Conservation (phyloP, 2,113 vertebrate species). For the Scalopus aquaticus region DNA sequence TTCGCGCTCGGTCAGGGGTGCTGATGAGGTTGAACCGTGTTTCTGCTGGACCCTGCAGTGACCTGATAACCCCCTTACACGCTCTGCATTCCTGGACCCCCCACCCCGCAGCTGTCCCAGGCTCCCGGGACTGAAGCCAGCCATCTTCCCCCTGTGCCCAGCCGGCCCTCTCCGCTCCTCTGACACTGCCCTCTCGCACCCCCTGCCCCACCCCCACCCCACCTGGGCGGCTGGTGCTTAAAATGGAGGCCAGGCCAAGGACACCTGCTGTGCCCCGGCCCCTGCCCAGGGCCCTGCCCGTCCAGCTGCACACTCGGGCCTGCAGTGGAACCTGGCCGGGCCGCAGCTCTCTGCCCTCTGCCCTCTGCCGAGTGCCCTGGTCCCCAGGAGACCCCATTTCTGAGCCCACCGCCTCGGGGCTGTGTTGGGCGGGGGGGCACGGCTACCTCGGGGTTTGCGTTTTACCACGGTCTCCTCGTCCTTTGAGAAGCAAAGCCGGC, state of each 20-base stretch:
- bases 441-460: conserved; percentile 69
- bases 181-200: neutral
- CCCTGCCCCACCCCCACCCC: neutral
- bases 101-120: neutral
- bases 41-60: neutral
- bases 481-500: conserved; percentile 40
- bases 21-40: neutral
- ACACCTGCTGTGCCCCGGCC: too few species aligned
- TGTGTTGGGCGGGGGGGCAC: neutral
- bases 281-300: neutral
- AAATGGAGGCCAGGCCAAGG: too few species aligned
- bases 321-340: neutral
- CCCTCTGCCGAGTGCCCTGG: neutral
- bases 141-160: neutral
- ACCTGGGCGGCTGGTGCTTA: too few species aligned
- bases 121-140: neutral
- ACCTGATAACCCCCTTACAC: neutral
- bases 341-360: neutral
- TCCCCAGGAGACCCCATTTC: too few species aligned
- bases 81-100: too few species aligned
- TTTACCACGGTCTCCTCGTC: conserved; percentile 58
- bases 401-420: too few species aligned
- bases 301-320: neutral
- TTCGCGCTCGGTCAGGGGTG: neutral
- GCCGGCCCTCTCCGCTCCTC: neutral